Percentiles rank a stretch among this genome's conserved stretches.
Conservation (phyloP, 2,888 invertebrate genomes). For the Aspidiotus rigidus region DNA sequence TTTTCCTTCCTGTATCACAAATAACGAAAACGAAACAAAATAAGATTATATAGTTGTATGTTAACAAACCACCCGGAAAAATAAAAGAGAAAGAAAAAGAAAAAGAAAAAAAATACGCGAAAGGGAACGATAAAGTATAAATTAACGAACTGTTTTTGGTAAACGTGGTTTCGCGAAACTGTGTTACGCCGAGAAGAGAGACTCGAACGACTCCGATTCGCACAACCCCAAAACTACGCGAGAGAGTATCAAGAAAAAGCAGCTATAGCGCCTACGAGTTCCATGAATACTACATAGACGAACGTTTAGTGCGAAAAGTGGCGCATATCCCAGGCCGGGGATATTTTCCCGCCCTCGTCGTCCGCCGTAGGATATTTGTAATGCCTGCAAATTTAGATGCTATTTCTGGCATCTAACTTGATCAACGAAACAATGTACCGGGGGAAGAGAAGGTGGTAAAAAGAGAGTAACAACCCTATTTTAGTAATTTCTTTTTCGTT, state of each 20-base stretch:
- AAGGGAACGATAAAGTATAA: neutral
- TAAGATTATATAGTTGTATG: no score
- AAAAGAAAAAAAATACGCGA: neutral
- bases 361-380: neutral
- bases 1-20: no score
- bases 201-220: conserved; percentile 1
- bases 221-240: neutral
- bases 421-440: neutral
- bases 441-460: no score
- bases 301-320: conserved; percentile 4
- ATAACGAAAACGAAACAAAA: no score
- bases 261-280: conserved; percentile 1
- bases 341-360: neutral
- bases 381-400: neutral
- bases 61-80: no score
- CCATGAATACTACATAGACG: conserved; percentile 2
- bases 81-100: no score
- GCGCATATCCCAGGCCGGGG: conserved; percentile 4
- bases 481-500: no score
- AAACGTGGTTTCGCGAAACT: conserved; percentile 4
- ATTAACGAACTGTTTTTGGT: conserved; percentile 2
- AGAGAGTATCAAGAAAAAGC: conserved; percentile 2
- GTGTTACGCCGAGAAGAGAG: neutral
- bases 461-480: no score
- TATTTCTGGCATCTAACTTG: neutral